Base-by-base conservation (phyloP, 1,140 invertebrate genomes). In the Fopius arisanus region DNA sequence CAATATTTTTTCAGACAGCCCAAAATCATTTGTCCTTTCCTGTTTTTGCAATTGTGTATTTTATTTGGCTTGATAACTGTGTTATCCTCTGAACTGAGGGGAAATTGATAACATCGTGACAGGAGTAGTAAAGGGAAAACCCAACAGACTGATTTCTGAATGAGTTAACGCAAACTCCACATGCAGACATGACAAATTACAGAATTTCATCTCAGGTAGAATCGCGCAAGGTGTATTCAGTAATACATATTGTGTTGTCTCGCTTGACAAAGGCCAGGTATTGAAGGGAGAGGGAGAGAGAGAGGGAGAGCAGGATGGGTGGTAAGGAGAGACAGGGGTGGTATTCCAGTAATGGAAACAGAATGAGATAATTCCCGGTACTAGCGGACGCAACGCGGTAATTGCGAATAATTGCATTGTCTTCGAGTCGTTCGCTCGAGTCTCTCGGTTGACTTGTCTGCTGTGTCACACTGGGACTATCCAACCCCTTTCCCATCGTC, bases 331-430 rank as follows among this genome's bases (percentile, higher is more conserved):
- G 51, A 37, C 33, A 37, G 48, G 40, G 59, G 78, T 76, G 63
- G 77, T 75, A 65, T 33, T 76, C 78, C 78, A 78, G 82, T 85
- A 87, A 86, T 86, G 80, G 84, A 82, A 84, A 80, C 81, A 82
- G 81, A 84, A 84, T 82, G 81, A 82, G 83, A 85, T 86, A 87
- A 87, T 87, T 86, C 80, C 76, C 80, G 73, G 79, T 81, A 80
- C 81, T 74, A 54, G 82, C 81, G 82, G 79, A 86, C 80, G 85
- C 80, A 84, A 83, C 63, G 82, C 79, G 78, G 83, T 87, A 88
- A 88, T 87, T 87, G 85, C 86, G 84, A 87, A 88, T 88, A 88
- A 88, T 88, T 87, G 85, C 82, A 87, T 88, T 87, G 87, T 87
- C 86, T 88, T 87, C 82, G 82, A 86, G 85, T 86, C 80, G 83